phyloP scores from a whole-genome alignment of 2,888 invertebrate genomes.

The Terebella lapidaria region DNA sequence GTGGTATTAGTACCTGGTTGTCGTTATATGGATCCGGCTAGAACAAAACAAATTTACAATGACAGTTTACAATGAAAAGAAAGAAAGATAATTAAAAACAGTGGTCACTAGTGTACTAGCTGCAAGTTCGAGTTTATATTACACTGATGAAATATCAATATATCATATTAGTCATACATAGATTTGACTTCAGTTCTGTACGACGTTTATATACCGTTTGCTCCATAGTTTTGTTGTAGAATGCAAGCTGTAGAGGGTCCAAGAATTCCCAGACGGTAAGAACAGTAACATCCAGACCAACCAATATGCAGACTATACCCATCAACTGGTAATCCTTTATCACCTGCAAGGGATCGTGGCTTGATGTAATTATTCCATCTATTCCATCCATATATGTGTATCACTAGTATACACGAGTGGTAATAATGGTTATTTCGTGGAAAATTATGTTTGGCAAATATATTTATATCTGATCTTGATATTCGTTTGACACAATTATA shows the following conservation, averaged over 20 bases:
- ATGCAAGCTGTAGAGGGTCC: constrained; percentile 25
- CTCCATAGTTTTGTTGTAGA: constrained; percentile 22
- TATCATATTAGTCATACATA: background rate
- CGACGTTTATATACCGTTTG: constrained; percentile 16
- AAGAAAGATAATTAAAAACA: background rate
- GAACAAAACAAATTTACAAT: constrained; percentile 1
- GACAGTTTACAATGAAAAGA: background rate
- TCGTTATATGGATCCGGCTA: constrained; percentile 27
- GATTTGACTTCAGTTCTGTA: no score
- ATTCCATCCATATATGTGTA: no score
- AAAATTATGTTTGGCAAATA: no score
- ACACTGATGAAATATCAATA: background rate
- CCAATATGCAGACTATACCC: constrained; percentile 28
- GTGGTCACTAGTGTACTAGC: background rate
- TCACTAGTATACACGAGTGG: no score
- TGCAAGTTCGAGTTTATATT: background rate
- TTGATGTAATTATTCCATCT: no score
- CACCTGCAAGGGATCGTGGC: constrained; percentile 28
- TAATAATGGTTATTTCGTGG: no score
- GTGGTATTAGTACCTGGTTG: constrained; percentile 26
- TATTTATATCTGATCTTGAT: no score
- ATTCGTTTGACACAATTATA: no score
- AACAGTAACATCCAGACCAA: constrained; percentile 26
- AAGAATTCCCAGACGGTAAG: constrained; percentile 28
- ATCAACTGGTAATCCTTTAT: constrained; percentile 30